Percentiles rank a stretch among this genome's conserved stretches.
Evolutionary conservation across 1,140 invertebrate species (phyloP).

Genomic region (Platorchestia sp.): DNA sequence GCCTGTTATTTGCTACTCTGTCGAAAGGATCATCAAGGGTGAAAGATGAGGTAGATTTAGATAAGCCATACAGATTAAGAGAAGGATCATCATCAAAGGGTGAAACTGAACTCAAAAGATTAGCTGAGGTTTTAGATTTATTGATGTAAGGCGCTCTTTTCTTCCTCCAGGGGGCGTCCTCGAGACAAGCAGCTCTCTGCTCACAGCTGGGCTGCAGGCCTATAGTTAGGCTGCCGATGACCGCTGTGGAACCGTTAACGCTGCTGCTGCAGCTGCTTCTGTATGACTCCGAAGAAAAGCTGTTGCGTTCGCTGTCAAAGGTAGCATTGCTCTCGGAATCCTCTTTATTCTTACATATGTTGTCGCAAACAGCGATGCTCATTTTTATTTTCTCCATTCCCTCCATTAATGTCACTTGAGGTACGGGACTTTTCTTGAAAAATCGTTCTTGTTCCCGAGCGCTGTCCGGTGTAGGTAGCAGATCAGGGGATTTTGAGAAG

Average conservation of each 20-base stretch:
- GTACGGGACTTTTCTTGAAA: conserved; percentile 33
- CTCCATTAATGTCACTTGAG: conserved; percentile 14
- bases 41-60: conserved; percentile 50
- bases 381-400: conserved; percentile 48
- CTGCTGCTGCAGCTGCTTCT: conserved; percentile 47
- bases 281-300: conserved; percentile 26
- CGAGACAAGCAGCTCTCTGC: background rate
- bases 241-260: background rate
- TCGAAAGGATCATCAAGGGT: conserved; percentile 22
- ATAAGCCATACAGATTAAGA: conserved; percentile 23
- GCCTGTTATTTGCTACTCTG: conserved; percentile 31
- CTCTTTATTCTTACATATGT: conserved; percentile 38
- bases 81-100: conserved; percentile 30
- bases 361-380: conserved; percentile 40
- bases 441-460: conserved; percentile 24
- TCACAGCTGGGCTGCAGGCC: background rate
- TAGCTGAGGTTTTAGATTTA: conserved; percentile 53
- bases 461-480: background rate
- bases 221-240: conserved; percentile 5
- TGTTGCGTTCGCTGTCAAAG: conserved; percentile 4
- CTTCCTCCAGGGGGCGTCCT: conserved; percentile 33
- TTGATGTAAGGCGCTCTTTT: conserved; percentile 32
- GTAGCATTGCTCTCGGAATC: conserved; percentile 25
- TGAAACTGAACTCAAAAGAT: conserved; percentile 31
- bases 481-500: background rate